phyloP scores from a whole-genome alignment of 2,797 vertebrate genomes.

The Thripadectes ignobilis region DNA sequence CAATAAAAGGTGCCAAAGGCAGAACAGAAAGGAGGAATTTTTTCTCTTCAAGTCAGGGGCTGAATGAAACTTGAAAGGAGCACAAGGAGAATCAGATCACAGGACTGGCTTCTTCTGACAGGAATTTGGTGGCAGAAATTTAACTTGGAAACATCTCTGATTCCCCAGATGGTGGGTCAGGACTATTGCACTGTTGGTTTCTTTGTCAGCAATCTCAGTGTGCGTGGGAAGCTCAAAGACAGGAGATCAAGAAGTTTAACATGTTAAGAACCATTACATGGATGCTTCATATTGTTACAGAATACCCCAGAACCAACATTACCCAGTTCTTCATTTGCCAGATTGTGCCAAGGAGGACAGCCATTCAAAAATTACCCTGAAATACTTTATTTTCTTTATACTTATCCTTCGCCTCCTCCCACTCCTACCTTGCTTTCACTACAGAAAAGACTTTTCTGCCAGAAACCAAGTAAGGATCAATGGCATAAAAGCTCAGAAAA shows the following conservation, averaged over 20 bases:
- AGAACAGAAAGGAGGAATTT: not conserved
- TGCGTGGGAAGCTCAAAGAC: not conserved
- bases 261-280: not conserved
- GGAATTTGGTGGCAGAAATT: not conserved
- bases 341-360: not conserved
- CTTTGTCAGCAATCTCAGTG: not conserved
- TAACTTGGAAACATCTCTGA: not conserved
- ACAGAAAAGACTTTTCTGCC: not conserved
- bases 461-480: not conserved
- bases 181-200: not conserved
- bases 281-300: not conserved
- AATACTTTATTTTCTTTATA: not conserved
- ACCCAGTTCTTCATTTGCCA: not conserved
- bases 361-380: not conserved
- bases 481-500: not conserved
- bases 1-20: not conserved
- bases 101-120: not conserved
- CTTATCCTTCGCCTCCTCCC: not conserved
- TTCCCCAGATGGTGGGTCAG: not conserved
- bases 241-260: not conserved
- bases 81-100: not conserved
- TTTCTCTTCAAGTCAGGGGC: not conserved
- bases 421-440: not conserved
- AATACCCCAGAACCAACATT: not conserved
- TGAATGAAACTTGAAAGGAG: not conserved